Base-by-base conservation (phyloP, 2,888 invertebrate species). In the Nymphalis urticae region DNA sequence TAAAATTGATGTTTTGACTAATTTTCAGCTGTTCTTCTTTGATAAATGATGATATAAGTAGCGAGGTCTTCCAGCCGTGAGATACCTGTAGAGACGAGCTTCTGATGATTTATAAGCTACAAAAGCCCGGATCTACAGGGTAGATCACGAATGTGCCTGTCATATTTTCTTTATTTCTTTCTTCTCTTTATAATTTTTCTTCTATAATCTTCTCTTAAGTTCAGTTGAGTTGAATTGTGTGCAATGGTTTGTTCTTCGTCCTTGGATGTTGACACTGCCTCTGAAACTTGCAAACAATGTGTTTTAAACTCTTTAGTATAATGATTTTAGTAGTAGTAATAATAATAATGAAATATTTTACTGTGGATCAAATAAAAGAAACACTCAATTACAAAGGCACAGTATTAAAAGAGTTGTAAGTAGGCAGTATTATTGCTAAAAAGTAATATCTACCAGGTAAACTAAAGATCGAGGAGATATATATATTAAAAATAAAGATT, bases 111-210 rank as follows among this genome's bases (percentile, higher is more conserved):
- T 95, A 95, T 95, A 95, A 96, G 96, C 97, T 97, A 98, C 98
- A 98, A 97, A 98, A 98, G 97, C 98, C 98, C 98, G 98, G 98
- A 98, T 97, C 97, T 98, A 98, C 98, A 98, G 98, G 98, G 98
- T 98, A 98, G 97, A 97, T 97, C 97, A 98, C 97, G 97, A 97
- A 97, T 97, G 97, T 95, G 96, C 96, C 95, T 92, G 82, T 75
- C 77, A 76, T 74, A 76, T 77, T 78, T 62, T 59, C 68, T 64
- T 54, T 2, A 50, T n/a, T 66, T 68, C 64, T 64, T 16, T 66
- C 42, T 58, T 64, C 51, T 2, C 13, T 62, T 21, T 21, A 36
- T 6, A 10, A 10, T 42, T 27, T 51, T 58, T 19, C 5, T 17
- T 61, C 19, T 36, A 32, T 13, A 36, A 17, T 59, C 21, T 68